Conservation (phyloP, 2,888 invertebrate genomes). For the Parthenolecanium corni region DNA sequence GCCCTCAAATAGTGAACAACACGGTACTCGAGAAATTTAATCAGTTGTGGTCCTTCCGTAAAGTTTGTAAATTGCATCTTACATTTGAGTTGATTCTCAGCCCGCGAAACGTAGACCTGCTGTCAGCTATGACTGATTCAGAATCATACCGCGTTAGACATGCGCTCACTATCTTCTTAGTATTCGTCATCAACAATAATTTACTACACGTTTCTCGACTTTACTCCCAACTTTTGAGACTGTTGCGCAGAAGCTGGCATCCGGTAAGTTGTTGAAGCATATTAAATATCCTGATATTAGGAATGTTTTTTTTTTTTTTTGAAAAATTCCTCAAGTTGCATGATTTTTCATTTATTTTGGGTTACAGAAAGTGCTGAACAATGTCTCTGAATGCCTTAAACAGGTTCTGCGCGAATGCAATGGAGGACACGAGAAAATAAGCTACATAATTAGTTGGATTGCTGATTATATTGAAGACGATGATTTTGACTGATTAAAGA, state of each 20-base stretch:
- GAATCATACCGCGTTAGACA: background rate
- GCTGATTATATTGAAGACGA: too few relatives aligned
- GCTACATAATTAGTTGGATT: too few relatives aligned
- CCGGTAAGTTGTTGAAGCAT: background rate
- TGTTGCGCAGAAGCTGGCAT: slow-evolving; percentile 5
- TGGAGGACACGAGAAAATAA: too few relatives aligned
- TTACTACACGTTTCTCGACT: background rate
- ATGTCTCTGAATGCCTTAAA: too few relatives aligned
- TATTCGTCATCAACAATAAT: slow-evolving; percentile 4
- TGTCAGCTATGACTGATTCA: background rate
- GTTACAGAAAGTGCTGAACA: too few relatives aligned
- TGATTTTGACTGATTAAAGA: too few relatives aligned
- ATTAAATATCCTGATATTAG: too few relatives aligned
- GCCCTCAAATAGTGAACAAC: background rate
- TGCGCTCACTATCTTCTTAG: background rate
- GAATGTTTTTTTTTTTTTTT: too few relatives aligned
- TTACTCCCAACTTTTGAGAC: slow-evolving; percentile 6
- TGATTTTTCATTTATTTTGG: too few relatives aligned
- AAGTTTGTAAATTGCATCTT: slow-evolving; percentile 7
- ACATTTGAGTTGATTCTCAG: slow-evolving; percentile 10
- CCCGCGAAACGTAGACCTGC: slow-evolving; percentile 8
- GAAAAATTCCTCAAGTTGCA: too few relatives aligned
- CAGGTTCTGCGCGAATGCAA: too few relatives aligned
- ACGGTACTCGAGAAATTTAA: background rate
- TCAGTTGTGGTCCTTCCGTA: background rate